Evolutionary conservation across 1,140 invertebrate genomes (phyloP).

Genomic region (Polypedilum vanderplanki): DNA sequence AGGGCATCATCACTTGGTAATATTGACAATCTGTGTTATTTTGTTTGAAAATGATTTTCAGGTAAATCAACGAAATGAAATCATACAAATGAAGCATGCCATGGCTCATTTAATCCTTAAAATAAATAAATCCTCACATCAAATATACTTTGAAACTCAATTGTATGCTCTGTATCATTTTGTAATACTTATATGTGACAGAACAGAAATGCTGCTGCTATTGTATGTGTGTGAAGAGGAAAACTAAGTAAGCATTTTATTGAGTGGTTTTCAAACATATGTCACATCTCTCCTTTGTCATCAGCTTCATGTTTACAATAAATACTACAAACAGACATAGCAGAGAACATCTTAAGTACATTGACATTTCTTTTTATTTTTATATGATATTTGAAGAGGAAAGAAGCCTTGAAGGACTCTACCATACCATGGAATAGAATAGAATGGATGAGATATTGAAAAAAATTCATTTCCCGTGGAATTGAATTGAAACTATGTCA

Average conservation of each 20-base stretch:
- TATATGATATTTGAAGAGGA: not conserved
- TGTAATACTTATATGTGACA: too few species aligned
- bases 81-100: too few species aligned
- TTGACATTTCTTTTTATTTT: not conserved
- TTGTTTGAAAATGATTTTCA: too few species aligned
- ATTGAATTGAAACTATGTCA: not conserved
- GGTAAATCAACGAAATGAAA: too few species aligned
- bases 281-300: constrained; percentile 23
- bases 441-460: not conserved
- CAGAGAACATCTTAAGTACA: not conserved
- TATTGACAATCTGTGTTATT: too few species aligned
- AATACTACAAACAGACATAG: not conserved
- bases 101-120: not conserved
- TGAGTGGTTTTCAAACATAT: constrained; percentile 26
- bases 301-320: not conserved
- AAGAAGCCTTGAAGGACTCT: constrained; percentile 2
- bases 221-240: not conserved
- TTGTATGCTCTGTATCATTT: too few species aligned
- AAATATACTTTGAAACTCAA: not conserved
- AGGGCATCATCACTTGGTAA: too few species aligned
- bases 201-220: too few species aligned
- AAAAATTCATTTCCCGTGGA: not conserved
- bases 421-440: not conserved
- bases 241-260: constrained; percentile 26
- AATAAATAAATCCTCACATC: constrained; percentile 28